Evolutionary conservation across 2,797 vertebrate species (phyloP).

Genomic region (Cryptoprocta ferox): DNA sequence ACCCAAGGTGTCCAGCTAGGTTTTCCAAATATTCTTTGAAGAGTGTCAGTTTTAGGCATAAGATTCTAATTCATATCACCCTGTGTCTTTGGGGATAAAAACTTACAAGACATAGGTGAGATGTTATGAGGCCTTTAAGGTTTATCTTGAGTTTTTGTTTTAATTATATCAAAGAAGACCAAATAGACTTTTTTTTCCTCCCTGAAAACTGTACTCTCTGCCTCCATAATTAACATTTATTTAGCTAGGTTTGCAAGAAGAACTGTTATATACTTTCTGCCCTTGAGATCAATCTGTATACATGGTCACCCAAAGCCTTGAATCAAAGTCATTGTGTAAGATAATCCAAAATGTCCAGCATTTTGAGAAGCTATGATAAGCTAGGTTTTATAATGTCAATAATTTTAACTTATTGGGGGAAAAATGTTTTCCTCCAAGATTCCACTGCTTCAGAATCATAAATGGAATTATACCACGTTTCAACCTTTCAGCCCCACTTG

Average conservation of each 20-base stretch:
- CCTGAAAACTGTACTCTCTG: background rate
- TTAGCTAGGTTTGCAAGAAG: background rate
- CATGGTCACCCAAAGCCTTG: constrained; percentile 6
- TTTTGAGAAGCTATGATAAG: constrained; percentile 14
- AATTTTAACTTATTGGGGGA: constrained; percentile 28
- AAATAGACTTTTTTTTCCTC: background rate
- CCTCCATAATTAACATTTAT: background rate
- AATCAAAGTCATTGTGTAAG: background rate
- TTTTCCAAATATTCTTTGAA: background rate
- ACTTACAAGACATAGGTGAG: background rate
- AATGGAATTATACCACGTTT: constrained; percentile 51
- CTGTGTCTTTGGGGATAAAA: background rate
- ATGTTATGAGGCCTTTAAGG: background rate
- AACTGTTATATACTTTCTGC: background rate
- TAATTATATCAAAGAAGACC: constrained; percentile 5
- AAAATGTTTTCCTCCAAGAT: constrained; percentile 29
- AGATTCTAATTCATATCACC: background rate
- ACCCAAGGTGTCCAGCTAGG: background rate
- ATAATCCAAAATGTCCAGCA: constrained; percentile 16
- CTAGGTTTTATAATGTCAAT: constrained; percentile 31
- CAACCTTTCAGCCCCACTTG: background rate
- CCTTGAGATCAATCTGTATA: background rate
- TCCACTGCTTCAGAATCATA: constrained; percentile 58
- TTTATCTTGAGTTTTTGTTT: constrained; percentile 6
- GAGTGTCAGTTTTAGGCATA: background rate